Evolutionary conservation across 2,888 invertebrate species (phyloP).

Genomic region (Drosophila maculinotata): DNA sequence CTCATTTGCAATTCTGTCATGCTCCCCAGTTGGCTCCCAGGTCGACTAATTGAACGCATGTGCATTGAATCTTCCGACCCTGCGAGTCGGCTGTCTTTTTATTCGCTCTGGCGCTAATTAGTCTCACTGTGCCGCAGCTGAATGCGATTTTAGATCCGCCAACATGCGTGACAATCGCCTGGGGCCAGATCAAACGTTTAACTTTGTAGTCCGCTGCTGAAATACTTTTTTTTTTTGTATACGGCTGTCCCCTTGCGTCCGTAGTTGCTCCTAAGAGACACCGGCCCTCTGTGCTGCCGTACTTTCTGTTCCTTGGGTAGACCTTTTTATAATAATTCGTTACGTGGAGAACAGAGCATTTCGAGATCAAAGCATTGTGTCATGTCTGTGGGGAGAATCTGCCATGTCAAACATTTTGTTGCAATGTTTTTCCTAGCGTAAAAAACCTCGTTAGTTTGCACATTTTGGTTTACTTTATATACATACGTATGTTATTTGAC

Average conservation of each 20-base stretch:
- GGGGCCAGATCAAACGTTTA: slow-evolving; percentile 67
- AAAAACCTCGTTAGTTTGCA: not conserved
- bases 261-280: slow-evolving; percentile 4
- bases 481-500: too few species aligned
- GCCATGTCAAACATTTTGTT: not conserved
- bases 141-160: slow-evolving; percentile 25
- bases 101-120: slow-evolving; percentile 45
- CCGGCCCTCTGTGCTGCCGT: not conserved
- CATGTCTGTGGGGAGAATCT: slow-evolving; percentile 5
- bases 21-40: slow-evolving; percentile 3
- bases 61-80: slow-evolving; percentile 31
- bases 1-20: slow-evolving; percentile 25
- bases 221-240: slow-evolving; percentile 5
- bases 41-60: slow-evolving; percentile 69
- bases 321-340: slow-evolving; percentile 12
- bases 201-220: slow-evolving; percentile 24
- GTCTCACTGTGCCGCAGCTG: slow-evolving; percentile 13
- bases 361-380: slow-evolving; percentile 48
- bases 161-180: slow-evolving; percentile 57
- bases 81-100: slow-evolving; percentile 10
- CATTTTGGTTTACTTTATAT: not conserved
- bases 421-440: not conserved
- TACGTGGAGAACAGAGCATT: slow-evolving; percentile 13
- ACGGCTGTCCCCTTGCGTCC: not conserved
- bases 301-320: not conserved